phyloP scores from a whole-genome alignment of 2,888 invertebrate genomes.

The Drosophila mettleri region DNA sequence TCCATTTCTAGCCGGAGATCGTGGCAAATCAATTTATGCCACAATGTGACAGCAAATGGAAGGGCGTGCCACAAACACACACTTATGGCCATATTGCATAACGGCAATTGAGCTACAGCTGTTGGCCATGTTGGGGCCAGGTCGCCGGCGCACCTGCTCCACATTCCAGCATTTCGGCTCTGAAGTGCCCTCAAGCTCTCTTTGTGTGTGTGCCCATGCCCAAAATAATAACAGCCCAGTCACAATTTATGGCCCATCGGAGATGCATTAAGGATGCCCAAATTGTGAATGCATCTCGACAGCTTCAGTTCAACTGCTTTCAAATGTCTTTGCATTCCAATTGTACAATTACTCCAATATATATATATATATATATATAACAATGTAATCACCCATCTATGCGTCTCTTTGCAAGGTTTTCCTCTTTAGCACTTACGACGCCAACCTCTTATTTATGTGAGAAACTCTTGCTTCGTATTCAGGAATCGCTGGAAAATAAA shows the following conservation, averaged over 20 bases:
- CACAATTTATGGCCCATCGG: conserved; percentile 71
- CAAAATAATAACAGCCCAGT: conserved; percentile 49
- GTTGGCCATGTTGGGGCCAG: conserved; percentile 36
- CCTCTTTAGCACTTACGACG: too few species aligned
- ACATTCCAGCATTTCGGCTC: conserved; percentile 36
- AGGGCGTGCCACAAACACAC: conserved; percentile 75
- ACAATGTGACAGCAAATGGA: conserved; percentile 58
- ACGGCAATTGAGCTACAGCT: conserved; percentile 43
- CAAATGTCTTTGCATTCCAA: conserved; percentile 33
- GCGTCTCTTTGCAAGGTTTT: not conserved
- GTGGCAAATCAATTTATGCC: conserved; percentile 70
- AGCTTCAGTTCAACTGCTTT: conserved; percentile 26
- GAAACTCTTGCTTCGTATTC: not conserved
- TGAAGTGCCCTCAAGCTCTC: conserved; percentile 75
- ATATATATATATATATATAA: conserved; percentile 4
- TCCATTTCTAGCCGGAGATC: conserved; percentile 72
- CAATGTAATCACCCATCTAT: conserved; percentile 11
- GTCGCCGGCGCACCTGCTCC: conserved; percentile 49
- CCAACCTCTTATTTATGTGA: not conserved
- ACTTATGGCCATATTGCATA: conserved; percentile 42
- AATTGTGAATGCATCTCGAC: conserved; percentile 73
- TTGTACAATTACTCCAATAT: conserved; percentile 2
- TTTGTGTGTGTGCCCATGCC: conserved; percentile 34
- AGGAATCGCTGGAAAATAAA: not conserved
- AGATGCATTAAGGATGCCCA: conserved; percentile 74